Evolutionary conservation across 2,797 vertebrate species (phyloP).

Genomic region (Oryzias dopingdopingensis): DNA sequence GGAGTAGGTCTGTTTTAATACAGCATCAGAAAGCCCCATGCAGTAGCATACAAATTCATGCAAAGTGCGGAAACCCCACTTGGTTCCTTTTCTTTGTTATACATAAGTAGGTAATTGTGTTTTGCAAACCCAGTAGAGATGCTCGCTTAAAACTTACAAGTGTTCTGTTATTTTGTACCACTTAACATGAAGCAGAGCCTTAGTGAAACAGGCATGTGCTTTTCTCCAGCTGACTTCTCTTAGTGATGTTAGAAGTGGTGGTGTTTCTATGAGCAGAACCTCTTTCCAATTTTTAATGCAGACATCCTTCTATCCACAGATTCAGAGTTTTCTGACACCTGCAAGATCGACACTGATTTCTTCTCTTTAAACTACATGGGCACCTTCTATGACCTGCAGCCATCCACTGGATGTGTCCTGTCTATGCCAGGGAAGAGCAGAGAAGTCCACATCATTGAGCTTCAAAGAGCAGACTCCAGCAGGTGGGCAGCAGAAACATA

Average conservation of each 20-base stretch:
- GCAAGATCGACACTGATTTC: slow-evolving; percentile 92
- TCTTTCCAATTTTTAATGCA: slow-evolving; percentile 16
- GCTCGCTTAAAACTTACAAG: no score
- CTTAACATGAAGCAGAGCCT: background rate
- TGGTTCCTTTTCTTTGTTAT: no score
- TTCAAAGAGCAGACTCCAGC: slow-evolving; percentile 92
- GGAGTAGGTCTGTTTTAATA: no score
- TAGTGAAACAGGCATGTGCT: slow-evolving; percentile 1
- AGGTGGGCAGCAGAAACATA: slow-evolving; percentile 61
- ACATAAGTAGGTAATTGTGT: no score
- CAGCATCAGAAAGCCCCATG: no score
- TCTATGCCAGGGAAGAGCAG: slow-evolving; percentile 74
- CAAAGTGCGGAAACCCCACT: no score
- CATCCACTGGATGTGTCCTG: slow-evolving; percentile 87
- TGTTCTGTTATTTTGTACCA: no score
- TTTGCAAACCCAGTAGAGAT: no score
- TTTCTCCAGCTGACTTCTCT: slow-evolving; percentile 16
- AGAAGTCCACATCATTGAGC: slow-evolving; percentile 93
- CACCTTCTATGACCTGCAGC: slow-evolving; percentile 86
- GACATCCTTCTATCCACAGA: slow-evolving; percentile 73
- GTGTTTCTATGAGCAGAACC: slow-evolving; percentile 13
- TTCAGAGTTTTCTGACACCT: slow-evolving; percentile 84
- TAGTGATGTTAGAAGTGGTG: slow-evolving; percentile 4
- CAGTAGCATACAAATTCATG: no score
- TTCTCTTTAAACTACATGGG: slow-evolving; percentile 97